These are phyloP conservation scores for Omphaloscelis lunosa DNA, from an alignment of 2,888 invertebrate genomes.

Conservation along the genomic window DNA sequence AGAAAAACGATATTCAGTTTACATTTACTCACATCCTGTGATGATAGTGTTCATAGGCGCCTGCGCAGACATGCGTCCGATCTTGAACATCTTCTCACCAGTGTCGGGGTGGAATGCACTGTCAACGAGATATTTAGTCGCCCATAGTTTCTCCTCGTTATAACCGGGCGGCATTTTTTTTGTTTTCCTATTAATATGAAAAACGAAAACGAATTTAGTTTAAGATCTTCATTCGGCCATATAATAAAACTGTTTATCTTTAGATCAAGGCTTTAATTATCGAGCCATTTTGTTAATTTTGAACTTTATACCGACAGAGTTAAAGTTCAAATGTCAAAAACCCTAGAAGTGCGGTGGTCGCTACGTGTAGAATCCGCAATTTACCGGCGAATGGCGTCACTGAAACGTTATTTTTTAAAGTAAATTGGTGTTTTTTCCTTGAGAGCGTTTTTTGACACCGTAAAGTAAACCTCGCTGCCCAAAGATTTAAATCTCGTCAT, in stretches of 20 bases:
- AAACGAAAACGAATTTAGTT: background rate
- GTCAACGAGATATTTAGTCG: conserved; percentile 98
- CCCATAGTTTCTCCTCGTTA: conserved; percentile 96
- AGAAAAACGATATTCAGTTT: background rate
- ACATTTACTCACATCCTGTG: conserved; percentile 93
- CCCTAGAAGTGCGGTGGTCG: background rate
- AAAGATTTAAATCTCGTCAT: no score
- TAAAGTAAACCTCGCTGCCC: no score
- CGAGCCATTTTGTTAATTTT: background rate
- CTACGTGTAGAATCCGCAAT: background rate
- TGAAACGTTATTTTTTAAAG: background rate
- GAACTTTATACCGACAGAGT: background rate
- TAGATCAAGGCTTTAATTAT: background rate
- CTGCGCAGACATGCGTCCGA: conserved; percentile 99
- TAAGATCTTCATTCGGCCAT: background rate
- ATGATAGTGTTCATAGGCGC: conserved; percentile 99
- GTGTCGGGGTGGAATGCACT: conserved; percentile 99
- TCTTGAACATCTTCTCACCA: conserved; percentile 97
- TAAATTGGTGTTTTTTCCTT: background rate
- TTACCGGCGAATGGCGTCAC: background rate
- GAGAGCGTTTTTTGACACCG: background rate
- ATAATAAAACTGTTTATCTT: background rate
- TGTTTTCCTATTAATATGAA: conserved; percentile 71
- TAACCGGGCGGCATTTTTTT: conserved; percentile 90
- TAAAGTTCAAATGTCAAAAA: background rate